Evolutionary conservation across 2,113 vertebrate species (phyloP).

Genomic region (Nipponia nippon): DNA sequence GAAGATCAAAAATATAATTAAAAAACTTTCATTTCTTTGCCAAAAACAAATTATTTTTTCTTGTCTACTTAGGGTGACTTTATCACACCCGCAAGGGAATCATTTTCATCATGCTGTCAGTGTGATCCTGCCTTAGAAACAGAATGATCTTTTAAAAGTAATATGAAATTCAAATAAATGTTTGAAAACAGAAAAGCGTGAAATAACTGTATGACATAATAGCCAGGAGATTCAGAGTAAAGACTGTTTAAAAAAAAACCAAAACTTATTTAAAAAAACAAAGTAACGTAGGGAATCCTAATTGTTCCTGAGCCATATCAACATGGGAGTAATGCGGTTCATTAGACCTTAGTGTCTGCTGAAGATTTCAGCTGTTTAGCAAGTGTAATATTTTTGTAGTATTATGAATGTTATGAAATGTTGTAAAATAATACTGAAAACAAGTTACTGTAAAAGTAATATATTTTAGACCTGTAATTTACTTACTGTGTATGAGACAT

Average conservation of each 20-base stretch:
- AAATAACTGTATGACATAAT: not conserved
- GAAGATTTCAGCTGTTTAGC: not conserved
- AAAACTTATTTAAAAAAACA: not conserved
- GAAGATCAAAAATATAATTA: slow-evolving; percentile 32
- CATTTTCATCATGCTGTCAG: not conserved
- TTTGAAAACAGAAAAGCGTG: not conserved
- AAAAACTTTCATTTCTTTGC: slow-evolving; percentile 14
- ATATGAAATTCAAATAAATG: not conserved
- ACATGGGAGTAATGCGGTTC: not conserved
- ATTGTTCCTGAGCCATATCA: not conserved
- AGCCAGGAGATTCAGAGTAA: not conserved
- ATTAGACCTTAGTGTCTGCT: not conserved
- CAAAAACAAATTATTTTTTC: slow-evolving; percentile 52
- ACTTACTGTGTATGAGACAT: not conserved
- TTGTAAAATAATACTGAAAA: not conserved
- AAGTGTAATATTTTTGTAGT: not conserved
- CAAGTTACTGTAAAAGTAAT: not conserved
- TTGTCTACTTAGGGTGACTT: slow-evolving; percentile 23
- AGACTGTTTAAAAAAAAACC: not conserved
- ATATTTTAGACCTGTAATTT: not conserved
- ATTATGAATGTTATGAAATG: not conserved
- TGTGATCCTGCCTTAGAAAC: not conserved
- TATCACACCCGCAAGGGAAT: not conserved
- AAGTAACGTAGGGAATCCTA: not conserved
- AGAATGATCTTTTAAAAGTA: not conserved